These are phyloP conservation scores for Vanacampus margaritifer DNA, from an alignment of 2,113 vertebrate species.

Conservation along the genomic window DNA sequence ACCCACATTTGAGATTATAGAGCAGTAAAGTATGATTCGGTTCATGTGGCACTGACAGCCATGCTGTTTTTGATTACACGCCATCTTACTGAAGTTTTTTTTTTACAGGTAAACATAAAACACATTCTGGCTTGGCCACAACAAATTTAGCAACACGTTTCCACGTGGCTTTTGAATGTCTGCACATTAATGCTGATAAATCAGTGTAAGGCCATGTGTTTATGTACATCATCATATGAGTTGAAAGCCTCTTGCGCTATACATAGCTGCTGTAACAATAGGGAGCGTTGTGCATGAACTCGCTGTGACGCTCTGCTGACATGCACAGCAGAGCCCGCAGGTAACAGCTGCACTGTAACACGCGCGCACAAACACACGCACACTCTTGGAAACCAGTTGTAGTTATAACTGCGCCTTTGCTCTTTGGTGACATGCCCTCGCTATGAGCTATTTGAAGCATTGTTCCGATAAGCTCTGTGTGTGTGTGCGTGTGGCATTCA, in stretches of 20 bases:
- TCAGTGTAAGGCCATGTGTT: not conserved
- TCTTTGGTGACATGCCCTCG: conserved; percentile 58
- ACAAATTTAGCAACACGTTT: not conserved
- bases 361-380: conserved; percentile 25
- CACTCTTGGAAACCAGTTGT: conserved; percentile 10
- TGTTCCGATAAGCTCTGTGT: conserved; percentile 73
- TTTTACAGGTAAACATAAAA: not conserved
- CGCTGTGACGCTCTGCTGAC: conserved; percentile 46
- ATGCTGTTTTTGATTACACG: not conserved
- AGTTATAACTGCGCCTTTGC: conserved; percentile 27
- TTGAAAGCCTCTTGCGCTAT: conserved; percentile 35
- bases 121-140: not conserved
- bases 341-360: conserved; percentile 61
- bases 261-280: conserved; percentile 55
- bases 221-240: not conserved
- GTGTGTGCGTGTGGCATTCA: conserved; percentile 50
- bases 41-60: no score
- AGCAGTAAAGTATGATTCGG: no score
- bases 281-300: conserved; percentile 36
- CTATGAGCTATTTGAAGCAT: conserved; percentile 75
- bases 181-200: not conserved
- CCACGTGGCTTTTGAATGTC: not conserved
- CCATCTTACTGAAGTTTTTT: not conserved
- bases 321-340: conserved; percentile 55
- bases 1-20: no score